A percentile compares a stretch with the other conserved stretches of the same genome.
Evolutionary conservation across 2,888 invertebrate genomes (phyloP).

Genomic region (Eugnorisma glareosa): DNA sequence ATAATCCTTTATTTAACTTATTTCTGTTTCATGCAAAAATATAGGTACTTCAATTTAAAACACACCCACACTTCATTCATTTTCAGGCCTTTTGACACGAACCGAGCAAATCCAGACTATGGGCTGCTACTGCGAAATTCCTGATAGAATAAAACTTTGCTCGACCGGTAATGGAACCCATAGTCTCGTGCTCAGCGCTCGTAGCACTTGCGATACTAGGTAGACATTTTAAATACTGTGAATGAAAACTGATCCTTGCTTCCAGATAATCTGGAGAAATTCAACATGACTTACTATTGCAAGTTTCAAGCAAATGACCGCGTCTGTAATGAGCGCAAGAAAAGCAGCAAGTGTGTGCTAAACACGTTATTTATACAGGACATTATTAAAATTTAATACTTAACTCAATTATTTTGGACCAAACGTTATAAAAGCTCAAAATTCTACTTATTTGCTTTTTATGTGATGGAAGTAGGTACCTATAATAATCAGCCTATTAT

Average conservation of each 20-base stretch:
- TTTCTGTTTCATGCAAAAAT: not conserved
- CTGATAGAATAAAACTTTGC: not conserved
- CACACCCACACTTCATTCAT: not conserved
- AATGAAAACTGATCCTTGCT: not conserved
- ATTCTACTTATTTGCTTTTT: not conserved
- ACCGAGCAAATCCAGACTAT: not conserved
- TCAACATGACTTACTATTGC: slow-evolving; percentile 7
- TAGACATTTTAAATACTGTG: not conserved
- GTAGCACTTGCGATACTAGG: not conserved
- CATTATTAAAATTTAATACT: too few species aligned
- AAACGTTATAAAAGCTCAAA: not conserved
- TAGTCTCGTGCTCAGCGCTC: not conserved
- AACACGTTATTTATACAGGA: not conserved
- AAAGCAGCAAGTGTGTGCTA: not conserved
- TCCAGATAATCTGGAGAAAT: slow-evolving; percentile 34
- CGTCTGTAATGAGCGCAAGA: fast-evolving
- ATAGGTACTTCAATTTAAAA: not conserved
- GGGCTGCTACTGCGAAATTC: not conserved
- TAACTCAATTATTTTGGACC: not conserved
- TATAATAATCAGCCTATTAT: not conserved
- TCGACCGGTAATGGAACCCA: not conserved
- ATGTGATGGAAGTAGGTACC: not conserved
- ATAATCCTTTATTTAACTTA: not conserved
- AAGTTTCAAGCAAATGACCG: slow-evolving; percentile 22
- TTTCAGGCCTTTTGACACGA: not conserved